Evolutionary conservation across 2,113 vertebrate species (phyloP).

Genomic region (Porphyrio hochstetteri): DNA sequence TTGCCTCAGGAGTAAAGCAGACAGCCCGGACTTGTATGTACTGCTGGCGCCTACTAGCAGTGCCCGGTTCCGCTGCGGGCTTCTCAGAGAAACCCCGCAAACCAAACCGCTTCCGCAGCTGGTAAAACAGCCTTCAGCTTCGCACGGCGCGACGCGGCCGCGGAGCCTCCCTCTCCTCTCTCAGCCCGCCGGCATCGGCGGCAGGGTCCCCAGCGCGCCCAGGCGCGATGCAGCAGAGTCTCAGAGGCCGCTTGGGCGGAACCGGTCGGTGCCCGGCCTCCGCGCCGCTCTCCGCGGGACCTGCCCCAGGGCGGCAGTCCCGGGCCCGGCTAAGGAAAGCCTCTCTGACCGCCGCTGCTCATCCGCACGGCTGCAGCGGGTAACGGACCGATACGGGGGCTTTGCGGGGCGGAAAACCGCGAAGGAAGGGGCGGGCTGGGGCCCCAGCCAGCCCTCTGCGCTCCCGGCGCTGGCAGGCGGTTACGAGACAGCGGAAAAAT

Average conservation of each 20-base stretch:
- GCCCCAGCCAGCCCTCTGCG: neutral
- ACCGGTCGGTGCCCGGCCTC: neutral
- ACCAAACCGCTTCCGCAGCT: no score
- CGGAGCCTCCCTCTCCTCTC: no score
- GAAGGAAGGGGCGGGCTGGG: neutral
- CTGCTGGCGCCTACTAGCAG: accelerated
- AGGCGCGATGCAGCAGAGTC: neutral
- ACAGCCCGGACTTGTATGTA: neutral
- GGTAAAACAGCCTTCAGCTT: no score
- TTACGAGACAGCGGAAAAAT: neutral
- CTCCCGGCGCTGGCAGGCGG: neutral
- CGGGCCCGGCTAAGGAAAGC: neutral
- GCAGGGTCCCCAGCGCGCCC: no score
- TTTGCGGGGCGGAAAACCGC: accelerated
- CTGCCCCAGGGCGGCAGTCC: neutral
- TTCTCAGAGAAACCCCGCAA: no score
- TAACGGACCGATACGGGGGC: accelerated
- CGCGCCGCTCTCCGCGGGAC: no score
- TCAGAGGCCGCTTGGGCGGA: accelerated
- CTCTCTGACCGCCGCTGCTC: accelerated
- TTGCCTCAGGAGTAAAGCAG: neutral
- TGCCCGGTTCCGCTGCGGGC: no score
- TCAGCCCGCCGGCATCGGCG: no score
- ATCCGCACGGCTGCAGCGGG: accelerated
- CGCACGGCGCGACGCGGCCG: no score